Evolutionary conservation across 2,888 invertebrate species (phyloP).

Genomic region (Machimus atricapillus): DNA sequence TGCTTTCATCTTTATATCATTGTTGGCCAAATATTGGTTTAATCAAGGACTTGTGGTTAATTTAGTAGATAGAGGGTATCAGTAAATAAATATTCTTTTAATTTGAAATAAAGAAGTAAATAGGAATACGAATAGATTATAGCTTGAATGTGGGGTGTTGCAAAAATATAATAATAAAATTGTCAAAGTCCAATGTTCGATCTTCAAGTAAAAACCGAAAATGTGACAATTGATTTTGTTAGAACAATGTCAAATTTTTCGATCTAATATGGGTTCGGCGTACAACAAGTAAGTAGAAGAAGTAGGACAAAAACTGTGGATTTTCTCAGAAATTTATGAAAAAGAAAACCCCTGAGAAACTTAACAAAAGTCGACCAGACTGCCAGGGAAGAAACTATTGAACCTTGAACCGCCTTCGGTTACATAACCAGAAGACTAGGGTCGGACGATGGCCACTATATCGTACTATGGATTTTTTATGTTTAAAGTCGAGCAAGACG

Average conservation of each 20-base stretch:
- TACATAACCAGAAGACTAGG: slow-evolving; percentile 4
- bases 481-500: not conserved
- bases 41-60: no score
- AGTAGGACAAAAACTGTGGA: not conserved
- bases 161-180: no score
- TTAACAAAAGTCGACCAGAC: not conserved
- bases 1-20: no score
- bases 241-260: not conserved
- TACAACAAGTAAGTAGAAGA: not conserved
- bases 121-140: no score
- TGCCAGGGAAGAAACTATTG: slow-evolving; percentile 1
- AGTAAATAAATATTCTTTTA: no score
- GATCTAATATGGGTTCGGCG: not conserved
- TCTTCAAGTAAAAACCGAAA: not conserved
- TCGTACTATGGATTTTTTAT: not conserved
- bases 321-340: not conserved
- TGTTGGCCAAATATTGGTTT: no score
- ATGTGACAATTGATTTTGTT: not conserved
- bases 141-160: no score
- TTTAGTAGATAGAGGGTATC: no score
- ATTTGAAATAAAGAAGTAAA: no score
- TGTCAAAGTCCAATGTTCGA: no score
- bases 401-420: not conserved
- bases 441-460: not conserved
- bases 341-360: not conserved